Conservation (phyloP, 2,113 vertebrate genomes). For the Periophthalmodon schlosseri region DNA sequence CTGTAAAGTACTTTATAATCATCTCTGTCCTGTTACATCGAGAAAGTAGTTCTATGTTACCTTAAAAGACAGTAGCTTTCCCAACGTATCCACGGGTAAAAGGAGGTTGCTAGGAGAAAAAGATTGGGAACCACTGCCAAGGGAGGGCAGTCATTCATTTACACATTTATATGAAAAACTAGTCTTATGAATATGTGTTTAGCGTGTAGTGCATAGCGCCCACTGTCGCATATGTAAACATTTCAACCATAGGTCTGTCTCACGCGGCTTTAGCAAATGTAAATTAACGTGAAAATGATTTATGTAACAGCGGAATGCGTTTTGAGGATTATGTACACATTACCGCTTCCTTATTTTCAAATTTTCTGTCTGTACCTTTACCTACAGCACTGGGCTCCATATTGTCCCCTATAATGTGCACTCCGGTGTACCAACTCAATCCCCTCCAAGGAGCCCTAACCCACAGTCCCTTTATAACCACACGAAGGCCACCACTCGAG, state of each 20-base stretch:
- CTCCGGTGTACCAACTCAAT: slow-evolving; percentile 73
- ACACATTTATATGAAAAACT: neutral
- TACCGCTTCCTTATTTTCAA: neutral
- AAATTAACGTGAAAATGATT: neutral
- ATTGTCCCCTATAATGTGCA: slow-evolving; percentile 80
- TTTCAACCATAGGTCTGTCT: too few relatives aligned
- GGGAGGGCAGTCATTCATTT: too few relatives aligned
- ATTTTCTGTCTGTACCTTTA: slow-evolving; percentile 61
- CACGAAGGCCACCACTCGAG: slow-evolving; percentile 65
- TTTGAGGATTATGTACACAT: neutral
- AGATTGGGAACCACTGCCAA: too few relatives aligned
- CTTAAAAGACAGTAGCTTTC: too few relatives aligned
- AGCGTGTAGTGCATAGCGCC: too few relatives aligned
- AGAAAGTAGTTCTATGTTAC: too few relatives aligned
- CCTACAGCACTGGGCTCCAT: slow-evolving; percentile 78
- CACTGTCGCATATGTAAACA: too few relatives aligned
- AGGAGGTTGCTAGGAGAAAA: too few relatives aligned
- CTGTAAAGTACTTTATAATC: too few relatives aligned
- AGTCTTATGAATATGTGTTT: neutral
- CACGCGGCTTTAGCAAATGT: too few relatives aligned
- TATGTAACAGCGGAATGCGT: neutral
- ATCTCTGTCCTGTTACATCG: too few relatives aligned
- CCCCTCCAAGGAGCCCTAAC: slow-evolving; percentile 65
- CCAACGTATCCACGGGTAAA: too few relatives aligned
- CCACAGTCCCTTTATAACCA: slow-evolving; percentile 64